Percentiles rank a stretch among this genome's conserved stretches.
phyloP scores from a whole-genome alignment of 2,888 invertebrate genomes.

The Branchellion lobata region DNA sequence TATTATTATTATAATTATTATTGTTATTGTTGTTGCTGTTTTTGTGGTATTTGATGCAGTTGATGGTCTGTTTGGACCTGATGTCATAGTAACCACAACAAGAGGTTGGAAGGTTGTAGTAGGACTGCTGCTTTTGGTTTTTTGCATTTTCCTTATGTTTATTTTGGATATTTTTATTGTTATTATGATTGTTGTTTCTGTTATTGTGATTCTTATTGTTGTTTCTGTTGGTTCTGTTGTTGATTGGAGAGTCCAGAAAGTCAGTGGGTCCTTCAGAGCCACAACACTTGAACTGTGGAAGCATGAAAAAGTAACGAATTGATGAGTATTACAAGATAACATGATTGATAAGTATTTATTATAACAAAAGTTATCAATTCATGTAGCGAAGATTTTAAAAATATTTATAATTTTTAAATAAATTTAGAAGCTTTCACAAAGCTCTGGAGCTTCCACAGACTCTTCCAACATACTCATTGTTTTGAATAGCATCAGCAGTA shows the following conservation, averaged over 20 bases:
- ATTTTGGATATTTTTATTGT: conserved; percentile 3
- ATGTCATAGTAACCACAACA: conserved; percentile 31
- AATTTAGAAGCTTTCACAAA: too few relatives aligned
- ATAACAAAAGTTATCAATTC: too few relatives aligned
- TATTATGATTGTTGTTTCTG: neutral
- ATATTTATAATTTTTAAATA: too few relatives aligned
- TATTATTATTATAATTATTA: neutral
- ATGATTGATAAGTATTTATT: too few relatives aligned
- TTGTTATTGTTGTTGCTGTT: neutral
- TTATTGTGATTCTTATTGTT: neutral
- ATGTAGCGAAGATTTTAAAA: too few relatives aligned
- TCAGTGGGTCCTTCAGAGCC: conserved; percentile 10
- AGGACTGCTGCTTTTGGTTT: neutral
- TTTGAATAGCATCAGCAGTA: too few relatives aligned
- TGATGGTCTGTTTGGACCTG: neutral
- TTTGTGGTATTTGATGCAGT: neutral
- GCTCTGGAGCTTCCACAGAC: too few relatives aligned
- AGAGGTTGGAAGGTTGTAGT: conserved; percentile 7
- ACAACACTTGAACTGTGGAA: conserved; percentile 36
- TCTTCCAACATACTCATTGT: too few relatives aligned
- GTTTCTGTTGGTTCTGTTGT: neutral
- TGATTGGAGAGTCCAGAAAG: conserved; percentile 1
- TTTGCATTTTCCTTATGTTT: neutral
- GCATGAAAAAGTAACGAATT: too few relatives aligned
- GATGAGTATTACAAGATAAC: conserved; percentile 1